Evolutionary conservation across 2,888 invertebrate genomes (phyloP), one percentile per base, ranked within the genome.

Genomic region (Homarus gammarus): DNA sequence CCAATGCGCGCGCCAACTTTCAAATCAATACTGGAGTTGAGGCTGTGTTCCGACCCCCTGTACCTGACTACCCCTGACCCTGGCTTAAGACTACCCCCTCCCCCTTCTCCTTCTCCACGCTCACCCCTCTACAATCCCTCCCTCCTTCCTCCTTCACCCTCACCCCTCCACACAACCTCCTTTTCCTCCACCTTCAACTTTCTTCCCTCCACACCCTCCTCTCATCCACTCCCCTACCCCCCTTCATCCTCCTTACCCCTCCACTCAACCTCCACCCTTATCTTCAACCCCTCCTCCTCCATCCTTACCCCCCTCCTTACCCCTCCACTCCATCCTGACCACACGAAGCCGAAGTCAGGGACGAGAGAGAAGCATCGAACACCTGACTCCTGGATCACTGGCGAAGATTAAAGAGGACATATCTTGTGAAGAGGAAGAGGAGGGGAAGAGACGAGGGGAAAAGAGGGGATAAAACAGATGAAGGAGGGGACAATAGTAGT

Each of bases 371-470:
- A 12, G 31, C 72, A 49, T 15, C 22, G n/a, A 8, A 40, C 75
- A 2, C 18, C 31, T 15, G 75, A 75, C 40, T 44, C 44, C 8
- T 18, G 75, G 75, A 75, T 75, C 75, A 44, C 75, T 27, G n/a
- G 40, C 40, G 44, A 38, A 75, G 75, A 75, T 75, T 75, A 75
- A 75, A 75, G 75, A 44, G 75, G 75, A 75, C 44, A n/a, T 27
- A 22, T 49, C 64, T 27, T n/a, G 27, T n/a, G 27, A 64, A 27
- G 64, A 64, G 64, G 27, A 64, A 6, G 40, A 75, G 27, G 44
- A n/a, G 64, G 64, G 22, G 56, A 22, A 56, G 22, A 22, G 56
- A 31, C 64, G 64, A 12, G 18, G 38, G 38, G 38, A 73, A 36
- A 10, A 22, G 56, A 3, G 12, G 12, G 56, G 3, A 3, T 31